phyloP scores from a whole-genome alignment of 35 echinoderm and acorn worm species.

The Heliocidaris tuberculata region DNA sequence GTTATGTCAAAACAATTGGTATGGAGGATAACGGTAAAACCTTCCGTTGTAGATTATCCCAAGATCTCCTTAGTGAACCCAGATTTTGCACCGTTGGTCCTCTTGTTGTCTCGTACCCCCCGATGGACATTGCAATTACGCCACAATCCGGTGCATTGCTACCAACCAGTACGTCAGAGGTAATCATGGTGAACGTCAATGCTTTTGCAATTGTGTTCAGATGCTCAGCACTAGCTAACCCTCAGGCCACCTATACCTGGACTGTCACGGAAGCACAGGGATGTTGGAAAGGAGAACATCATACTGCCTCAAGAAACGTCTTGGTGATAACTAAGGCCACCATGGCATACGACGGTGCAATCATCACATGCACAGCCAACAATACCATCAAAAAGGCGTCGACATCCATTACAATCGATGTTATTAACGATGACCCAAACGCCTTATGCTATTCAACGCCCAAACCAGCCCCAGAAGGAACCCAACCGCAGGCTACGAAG shows the following conservation, averaged over 20 bases:
- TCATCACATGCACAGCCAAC: slow-evolving; percentile 10
- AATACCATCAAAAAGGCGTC: slow-evolving; percentile 5
- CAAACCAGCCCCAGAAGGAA: not conserved
- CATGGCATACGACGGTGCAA: not conserved
- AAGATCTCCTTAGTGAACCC: not conserved
- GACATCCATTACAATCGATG: not conserved
- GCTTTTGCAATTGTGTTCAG: too few species aligned
- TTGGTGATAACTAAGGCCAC: not conserved
- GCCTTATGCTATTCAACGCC: not conserved
- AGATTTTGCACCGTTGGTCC: not conserved
- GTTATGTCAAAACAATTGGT: too few species aligned
- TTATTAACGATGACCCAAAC: not conserved
- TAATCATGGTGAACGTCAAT: too few species aligned
- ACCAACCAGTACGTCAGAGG: too few species aligned
- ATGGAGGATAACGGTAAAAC: slow-evolving; percentile 37
- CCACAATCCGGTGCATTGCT: too few species aligned
- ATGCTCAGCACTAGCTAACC: not conserved
- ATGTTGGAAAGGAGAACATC: not conserved
- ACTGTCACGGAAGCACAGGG: not conserved
- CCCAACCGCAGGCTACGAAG: not conserved
- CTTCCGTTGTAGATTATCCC: not conserved
- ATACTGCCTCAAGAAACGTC: not conserved
- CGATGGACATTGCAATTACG: slow-evolving; percentile 1
- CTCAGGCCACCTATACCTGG: not conserved
- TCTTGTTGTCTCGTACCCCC: not conserved